phyloP scores from a whole-genome alignment of 2,113 vertebrate genomes.

The Trogon melanurus region DNA sequence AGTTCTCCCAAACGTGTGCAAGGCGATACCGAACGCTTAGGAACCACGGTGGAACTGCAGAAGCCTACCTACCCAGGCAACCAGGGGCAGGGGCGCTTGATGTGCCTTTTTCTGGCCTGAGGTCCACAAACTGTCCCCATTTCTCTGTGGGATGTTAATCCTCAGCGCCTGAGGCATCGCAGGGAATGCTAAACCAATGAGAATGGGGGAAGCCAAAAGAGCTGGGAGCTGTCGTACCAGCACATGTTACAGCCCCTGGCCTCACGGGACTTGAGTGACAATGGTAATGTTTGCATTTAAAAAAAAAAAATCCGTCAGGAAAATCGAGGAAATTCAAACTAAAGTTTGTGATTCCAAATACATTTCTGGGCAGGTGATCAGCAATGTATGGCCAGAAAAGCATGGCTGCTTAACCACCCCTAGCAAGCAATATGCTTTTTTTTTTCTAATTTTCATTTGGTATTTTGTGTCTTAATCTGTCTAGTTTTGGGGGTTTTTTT shows the following conservation, averaged over 20 bases:
- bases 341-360: slow-evolving; percentile 41
- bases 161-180: background rate
- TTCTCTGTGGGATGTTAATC: background rate
- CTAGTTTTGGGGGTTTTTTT: background rate
- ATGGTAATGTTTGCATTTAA: background rate
- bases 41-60: background rate
- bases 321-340: slow-evolving; percentile 11
- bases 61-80: background rate
- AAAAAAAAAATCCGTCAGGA: slow-evolving; percentile 38
- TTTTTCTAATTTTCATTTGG: background rate
- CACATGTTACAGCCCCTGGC: background rate
- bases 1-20: background rate
- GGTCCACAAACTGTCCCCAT: background rate
- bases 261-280: background rate
- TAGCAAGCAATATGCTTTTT: background rate
- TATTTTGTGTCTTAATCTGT: slow-evolving; percentile 17
- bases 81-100: background rate
- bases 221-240: background rate
- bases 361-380: slow-evolving; percentile 52
- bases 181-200: background rate
- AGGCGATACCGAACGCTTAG: background rate
- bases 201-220: background rate
- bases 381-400: slow-evolving; percentile 50
- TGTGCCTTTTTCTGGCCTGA: background rate
- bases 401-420: slow-evolving; percentile 33